A percentile compares a stretch with the other conserved stretches of the same genome.
phyloP scores from a whole-genome alignment of 2,888 invertebrate genomes.

The Silvanus unidentatus region DNA sequence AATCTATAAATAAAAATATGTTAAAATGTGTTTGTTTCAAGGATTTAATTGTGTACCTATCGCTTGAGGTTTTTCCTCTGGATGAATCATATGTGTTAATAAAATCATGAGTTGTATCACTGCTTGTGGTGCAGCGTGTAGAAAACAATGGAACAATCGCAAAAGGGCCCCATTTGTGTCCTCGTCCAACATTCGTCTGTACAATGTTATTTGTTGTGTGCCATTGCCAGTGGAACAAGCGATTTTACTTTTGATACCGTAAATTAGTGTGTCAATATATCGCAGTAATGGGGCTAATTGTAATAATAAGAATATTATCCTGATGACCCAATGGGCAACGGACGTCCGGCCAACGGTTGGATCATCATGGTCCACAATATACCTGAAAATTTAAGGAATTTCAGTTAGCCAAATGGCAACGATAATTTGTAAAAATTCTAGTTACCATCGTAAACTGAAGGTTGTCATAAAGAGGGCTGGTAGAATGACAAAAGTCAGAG shows the following conservation, averaged over 20 bases:
- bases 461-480: slow-evolving; percentile 50
- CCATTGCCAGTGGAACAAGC: slow-evolving; percentile 36
- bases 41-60: slow-evolving; percentile 5
- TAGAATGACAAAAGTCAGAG: slow-evolving; percentile 48
- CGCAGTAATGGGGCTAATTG: slow-evolving; percentile 49
- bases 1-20: slow-evolving; percentile 37
- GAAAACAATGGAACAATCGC: slow-evolving; percentile 46
- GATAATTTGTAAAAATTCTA: slow-evolving; percentile 23
- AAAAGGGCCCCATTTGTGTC: slow-evolving; percentile 46
- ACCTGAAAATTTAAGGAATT: slow-evolving; percentile 38
- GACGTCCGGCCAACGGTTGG: slow-evolving; percentile 43
- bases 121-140: slow-evolving; percentile 46
- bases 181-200: slow-evolving; percentile 46
- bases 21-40: too few species aligned
- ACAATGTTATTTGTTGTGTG: slow-evolving; percentile 38
- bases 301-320: slow-evolving; percentile 45
- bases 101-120: slow-evolving; percentile 45
- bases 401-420: too few species aligned
- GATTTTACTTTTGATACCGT: slow-evolving; percentile 43
- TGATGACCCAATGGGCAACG: slow-evolving; percentile 43
- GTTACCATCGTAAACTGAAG: slow-evolving; percentile 50
- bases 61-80: slow-evolving; percentile 20
- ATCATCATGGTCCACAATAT: slow-evolving; percentile 47
- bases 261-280: slow-evolving; percentile 45
- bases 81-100: slow-evolving; percentile 33